A percentile compares a stretch with the other conserved stretches of the same genome.
These are phyloP conservation scores for Hypothenemus hampei DNA, from an alignment of 1,140 invertebrate species.

Conservation along the genomic window DNA sequence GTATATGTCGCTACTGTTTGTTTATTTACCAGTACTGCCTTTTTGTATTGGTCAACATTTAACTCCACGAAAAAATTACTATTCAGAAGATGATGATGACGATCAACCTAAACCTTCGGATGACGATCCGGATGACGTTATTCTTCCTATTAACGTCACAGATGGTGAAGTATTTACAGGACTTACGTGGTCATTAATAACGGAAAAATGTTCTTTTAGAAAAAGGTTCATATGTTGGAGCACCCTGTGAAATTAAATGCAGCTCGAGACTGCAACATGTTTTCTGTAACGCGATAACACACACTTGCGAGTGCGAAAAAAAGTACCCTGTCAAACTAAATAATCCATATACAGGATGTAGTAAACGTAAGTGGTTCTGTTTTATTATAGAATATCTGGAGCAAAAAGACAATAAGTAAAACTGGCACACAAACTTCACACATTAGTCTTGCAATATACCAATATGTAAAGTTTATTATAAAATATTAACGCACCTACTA, in stretches of 20 bases:
- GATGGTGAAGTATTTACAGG: conserved; percentile 17
- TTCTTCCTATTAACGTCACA: conserved; percentile 20
- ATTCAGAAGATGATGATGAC: conserved; percentile 39
- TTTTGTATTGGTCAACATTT: conserved; percentile 31
- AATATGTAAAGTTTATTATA: no score
- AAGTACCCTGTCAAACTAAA: conserved; percentile 69
- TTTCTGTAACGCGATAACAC: conserved; percentile 63
- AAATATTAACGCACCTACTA: no score
- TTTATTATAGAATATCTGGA: no score
- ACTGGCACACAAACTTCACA: no score
- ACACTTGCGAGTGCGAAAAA: conserved; percentile 69
- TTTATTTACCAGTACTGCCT: conserved; percentile 31
- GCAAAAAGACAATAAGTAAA: no score
- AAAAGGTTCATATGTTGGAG: conserved; percentile 67
- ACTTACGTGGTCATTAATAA: neutral
- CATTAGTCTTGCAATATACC: no score
- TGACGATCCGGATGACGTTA: conserved; percentile 28
- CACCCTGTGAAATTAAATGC: conserved; percentile 69
- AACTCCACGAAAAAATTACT: conserved; percentile 34
- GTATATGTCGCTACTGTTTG: conserved; percentile 31
- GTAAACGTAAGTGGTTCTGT: conserved; percentile 78
- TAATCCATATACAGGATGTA: conserved; percentile 65
- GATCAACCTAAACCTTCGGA: conserved; percentile 26
- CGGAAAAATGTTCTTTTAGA: conserved; percentile 54
- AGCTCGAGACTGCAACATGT: conserved; percentile 67